These are phyloP conservation scores for Capricornis sumatraensis DNA, from an alignment of 2,113 vertebrate species.

Conservation along the genomic window DNA sequence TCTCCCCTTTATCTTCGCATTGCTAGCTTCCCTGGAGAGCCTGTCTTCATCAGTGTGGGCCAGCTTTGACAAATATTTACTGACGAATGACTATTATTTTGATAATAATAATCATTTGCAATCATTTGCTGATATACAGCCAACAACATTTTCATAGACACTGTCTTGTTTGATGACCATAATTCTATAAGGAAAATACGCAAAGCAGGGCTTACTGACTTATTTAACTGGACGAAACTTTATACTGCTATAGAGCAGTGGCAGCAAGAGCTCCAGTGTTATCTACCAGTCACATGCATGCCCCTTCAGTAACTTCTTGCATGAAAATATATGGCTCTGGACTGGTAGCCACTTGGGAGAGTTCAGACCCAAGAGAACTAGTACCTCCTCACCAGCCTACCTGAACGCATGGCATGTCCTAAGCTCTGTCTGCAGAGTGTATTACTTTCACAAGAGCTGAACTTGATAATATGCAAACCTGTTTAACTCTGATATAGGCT, in stretches of 20 bases:
- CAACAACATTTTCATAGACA: background rate
- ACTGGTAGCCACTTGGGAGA: background rate
- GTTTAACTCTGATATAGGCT: background rate
- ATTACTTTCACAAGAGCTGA: background rate
- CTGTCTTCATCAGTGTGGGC: background rate
- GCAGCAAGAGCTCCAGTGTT: background rate
- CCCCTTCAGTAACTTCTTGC: background rate
- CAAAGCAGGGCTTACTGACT: background rate
- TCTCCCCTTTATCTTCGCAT: constrained; percentile 11
- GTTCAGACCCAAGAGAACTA: background rate
- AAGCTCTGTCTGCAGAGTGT: background rate
- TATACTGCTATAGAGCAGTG: background rate
- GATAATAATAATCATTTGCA: constrained; percentile 30
- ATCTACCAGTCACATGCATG: background rate
- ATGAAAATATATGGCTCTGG: background rate
- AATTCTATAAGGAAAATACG: background rate
- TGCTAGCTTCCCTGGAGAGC: constrained; percentile 11
- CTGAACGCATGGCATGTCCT: background rate
- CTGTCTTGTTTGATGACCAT: background rate
- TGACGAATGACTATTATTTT: constrained; percentile 54
- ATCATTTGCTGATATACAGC: constrained; percentile 33
- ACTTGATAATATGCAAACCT: background rate
- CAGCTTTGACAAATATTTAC: constrained; percentile 52
- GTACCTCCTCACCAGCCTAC: background rate
- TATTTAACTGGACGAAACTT: background rate